Percentiles rank a stretch among this genome's conserved stretches.
These are phyloP conservation scores for Andrena flavipes DNA, from an alignment of 2,888 invertebrate species.

Conservation along the genomic window DNA sequence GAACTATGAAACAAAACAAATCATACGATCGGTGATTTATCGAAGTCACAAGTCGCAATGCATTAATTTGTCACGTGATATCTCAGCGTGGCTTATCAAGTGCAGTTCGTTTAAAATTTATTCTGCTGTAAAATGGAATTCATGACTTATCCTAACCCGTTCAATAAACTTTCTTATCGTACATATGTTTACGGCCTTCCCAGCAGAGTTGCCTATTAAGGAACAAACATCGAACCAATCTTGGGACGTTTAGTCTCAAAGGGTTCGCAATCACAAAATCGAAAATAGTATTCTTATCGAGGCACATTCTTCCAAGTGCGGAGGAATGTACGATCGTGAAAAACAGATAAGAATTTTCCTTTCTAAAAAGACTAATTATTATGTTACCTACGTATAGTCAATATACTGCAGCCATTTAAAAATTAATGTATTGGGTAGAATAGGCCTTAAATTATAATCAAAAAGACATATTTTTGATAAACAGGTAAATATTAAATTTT, in stretches of 20 bases:
- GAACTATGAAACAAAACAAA: not conserved
- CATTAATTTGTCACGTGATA: constrained; percentile 36
- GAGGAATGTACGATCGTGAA: constrained; percentile 70
- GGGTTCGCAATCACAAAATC: constrained; percentile 89
- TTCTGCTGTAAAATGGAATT: constrained; percentile 32
- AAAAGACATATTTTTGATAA: no score
- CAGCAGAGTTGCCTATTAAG: constrained; percentile 80
- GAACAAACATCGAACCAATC: constrained; percentile 86
- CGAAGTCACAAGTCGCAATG: not conserved
- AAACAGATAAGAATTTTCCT: not conserved
- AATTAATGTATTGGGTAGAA: no score
- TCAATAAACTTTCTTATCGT: constrained; percentile 64
- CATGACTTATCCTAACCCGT: constrained; percentile 37
- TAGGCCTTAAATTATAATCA: no score
- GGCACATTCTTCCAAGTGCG: constrained; percentile 82
- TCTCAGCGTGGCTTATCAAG: constrained; percentile 24
- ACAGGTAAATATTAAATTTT: no score
- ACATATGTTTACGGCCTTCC: constrained; percentile 76
- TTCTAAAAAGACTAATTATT: no score
- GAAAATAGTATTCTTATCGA: constrained; percentile 88
- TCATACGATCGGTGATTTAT: not conserved
- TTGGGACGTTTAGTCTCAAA: constrained; percentile 88
- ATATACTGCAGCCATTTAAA: no score
- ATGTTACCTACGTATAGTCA: no score
- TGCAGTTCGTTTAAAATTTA: constrained; percentile 42